These are phyloP conservation scores for Xiphophorus couchianus DNA, from an alignment of 2,113 vertebrate species.

Conservation along the genomic window DNA sequence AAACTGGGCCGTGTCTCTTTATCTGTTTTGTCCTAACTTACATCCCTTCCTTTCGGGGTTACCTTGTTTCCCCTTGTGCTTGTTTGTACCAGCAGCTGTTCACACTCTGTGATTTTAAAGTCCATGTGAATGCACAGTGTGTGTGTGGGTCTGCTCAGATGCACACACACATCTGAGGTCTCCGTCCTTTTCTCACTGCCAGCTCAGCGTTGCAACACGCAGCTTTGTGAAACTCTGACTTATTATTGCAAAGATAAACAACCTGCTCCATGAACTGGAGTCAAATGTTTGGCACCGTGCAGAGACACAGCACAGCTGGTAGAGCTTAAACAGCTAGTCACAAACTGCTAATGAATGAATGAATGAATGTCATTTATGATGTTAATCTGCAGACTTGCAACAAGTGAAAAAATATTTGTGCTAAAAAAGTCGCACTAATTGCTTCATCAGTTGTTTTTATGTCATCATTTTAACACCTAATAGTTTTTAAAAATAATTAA, in stretches of 20 bases:
- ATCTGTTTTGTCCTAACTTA: not conserved
- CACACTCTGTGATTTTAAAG: not conserved
- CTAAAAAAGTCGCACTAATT: not conserved
- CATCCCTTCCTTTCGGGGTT: not conserved
- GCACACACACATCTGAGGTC: not conserved
- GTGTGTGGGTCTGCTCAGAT: not conserved
- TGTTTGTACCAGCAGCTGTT: not conserved
- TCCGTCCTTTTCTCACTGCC: not conserved
- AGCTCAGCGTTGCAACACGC: not conserved
- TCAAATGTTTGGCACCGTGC: not conserved
- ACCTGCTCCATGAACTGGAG: not conserved
- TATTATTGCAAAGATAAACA: not conserved
- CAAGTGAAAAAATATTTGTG: too few species aligned
- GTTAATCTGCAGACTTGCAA: not conserved
- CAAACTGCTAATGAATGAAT: not conserved
- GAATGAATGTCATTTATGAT: not conserved
- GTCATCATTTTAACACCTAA: not conserved
- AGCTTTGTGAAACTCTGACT: constrained; percentile 4
- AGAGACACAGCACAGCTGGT: rapidly evolving
- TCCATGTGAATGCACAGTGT: not conserved
- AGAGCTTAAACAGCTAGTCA: not conserved
- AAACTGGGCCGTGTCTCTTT: not conserved
- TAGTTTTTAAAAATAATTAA: too few species aligned
- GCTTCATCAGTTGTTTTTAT: not conserved
- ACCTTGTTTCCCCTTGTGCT: not conserved